Conservation (phyloP, 2,797 vertebrate genomes). For the Melanotaenia parkinsoni region DNA sequence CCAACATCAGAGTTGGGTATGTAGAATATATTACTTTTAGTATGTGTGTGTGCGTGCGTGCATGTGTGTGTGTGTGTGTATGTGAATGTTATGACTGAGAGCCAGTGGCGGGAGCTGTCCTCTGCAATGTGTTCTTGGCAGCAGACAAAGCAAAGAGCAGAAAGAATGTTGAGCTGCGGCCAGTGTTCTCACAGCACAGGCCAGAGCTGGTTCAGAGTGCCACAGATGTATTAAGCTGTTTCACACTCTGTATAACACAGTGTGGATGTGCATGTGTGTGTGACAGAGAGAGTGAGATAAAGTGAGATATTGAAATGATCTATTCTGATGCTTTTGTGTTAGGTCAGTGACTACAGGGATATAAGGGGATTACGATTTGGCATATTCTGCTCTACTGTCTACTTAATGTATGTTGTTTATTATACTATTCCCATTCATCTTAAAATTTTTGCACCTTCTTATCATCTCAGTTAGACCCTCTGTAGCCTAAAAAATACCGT, state of each 20-base stretch:
- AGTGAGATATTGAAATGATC: conserved; percentile 8
- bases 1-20: conserved; percentile 24
- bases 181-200: conserved; percentile 75
- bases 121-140: conserved; percentile 66
- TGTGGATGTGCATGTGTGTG: conserved; percentile 26
- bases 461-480: conserved; percentile 5
- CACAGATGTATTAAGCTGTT: conserved; percentile 72
- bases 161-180: conserved; percentile 78
- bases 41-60: conserved; percentile 47
- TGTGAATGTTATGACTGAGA: conserved; percentile 63
- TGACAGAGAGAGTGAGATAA: conserved; percentile 5
- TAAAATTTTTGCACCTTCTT: background rate
- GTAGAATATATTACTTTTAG: conserved; percentile 32
- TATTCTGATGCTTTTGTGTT: conserved; percentile 47
- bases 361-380: conserved; percentile 9
- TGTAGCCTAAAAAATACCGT: conserved; percentile 8
- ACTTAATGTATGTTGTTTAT: background rate
- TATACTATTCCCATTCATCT: background rate
- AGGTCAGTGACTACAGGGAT: conserved; percentile 32
- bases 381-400: background rate
- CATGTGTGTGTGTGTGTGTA: conserved; percentile 57
- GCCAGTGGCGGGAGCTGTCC: conserved; percentile 62
- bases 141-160: conserved; percentile 63
- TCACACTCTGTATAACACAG: conserved; percentile 57
- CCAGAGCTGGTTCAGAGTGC: conserved; percentile 62